Conservation (phyloP, 2,113 vertebrate species). For the Pachycephala philippinensis region DNA sequence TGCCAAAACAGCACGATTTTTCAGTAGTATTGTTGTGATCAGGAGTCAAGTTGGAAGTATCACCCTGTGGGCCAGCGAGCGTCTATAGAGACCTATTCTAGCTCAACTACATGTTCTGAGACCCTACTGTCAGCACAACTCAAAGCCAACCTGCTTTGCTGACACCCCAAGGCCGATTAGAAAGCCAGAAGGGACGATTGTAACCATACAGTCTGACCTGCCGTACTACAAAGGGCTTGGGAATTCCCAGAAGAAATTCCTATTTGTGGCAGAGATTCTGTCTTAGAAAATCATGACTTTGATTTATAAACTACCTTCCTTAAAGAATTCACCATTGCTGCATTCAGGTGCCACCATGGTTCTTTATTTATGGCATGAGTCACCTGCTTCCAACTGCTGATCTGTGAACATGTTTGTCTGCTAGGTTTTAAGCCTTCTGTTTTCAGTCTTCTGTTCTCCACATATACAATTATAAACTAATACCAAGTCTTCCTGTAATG, state of each 20-base stretch:
- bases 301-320: neutral
- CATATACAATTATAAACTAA: neutral
- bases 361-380: neutral
- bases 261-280: neutral
- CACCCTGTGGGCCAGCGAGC: neutral
- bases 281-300: neutral
- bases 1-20: neutral
- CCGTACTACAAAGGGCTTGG: neutral
- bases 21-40: neutral
- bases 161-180: neutral
- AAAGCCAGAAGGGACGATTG: neutral
- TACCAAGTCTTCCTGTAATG: neutral
- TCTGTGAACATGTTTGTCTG: neutral
- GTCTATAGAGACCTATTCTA: neutral
- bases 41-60: neutral
- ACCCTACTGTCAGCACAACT: neutral
- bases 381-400: neutral
- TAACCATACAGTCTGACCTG: neutral
- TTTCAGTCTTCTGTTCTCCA: neutral
- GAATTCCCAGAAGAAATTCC: neutral
- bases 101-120: neutral
- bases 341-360: neutral
- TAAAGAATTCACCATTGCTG: neutral
- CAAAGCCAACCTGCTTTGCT: neutral
- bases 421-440: neutral